Conservation (phyloP, 2,888 invertebrate genomes). For the Oxystoma pomonae region DNA sequence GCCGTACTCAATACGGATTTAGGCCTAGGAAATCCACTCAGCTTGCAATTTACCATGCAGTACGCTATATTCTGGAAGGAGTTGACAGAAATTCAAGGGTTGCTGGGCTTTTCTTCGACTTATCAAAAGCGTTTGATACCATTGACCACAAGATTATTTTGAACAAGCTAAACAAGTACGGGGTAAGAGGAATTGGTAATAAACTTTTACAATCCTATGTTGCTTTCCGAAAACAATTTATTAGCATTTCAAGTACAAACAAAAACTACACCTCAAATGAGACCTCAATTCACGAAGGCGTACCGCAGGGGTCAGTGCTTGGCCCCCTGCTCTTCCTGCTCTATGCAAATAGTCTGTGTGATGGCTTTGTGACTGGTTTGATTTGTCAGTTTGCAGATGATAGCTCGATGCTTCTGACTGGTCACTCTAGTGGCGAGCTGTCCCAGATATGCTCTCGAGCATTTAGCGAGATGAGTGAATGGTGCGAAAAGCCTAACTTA, state of each 20-base stretch:
- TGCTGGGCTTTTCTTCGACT: slow-evolving; percentile 15
- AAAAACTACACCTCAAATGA: background rate
- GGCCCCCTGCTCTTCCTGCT: too few species aligned
- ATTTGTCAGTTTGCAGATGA: background rate
- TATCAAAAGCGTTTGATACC: slow-evolving; percentile 23
- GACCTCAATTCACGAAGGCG: background rate
- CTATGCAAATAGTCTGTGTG: slow-evolving; percentile 1
- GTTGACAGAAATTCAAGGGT: too few species aligned
- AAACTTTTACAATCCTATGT: background rate
- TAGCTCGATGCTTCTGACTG: background rate
- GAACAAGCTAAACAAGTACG: background rate
- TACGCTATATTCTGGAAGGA: background rate
- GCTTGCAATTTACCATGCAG: background rate
- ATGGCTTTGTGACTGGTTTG: background rate
- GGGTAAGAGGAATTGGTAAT: slow-evolving; percentile 1
- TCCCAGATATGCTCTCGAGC: background rate
- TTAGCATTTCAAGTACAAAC: too few species aligned
- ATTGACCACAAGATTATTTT: slow-evolving; percentile 3
- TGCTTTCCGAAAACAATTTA: background rate
- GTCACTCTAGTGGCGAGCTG: too few species aligned
- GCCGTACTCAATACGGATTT: background rate
- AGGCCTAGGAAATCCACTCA: background rate
- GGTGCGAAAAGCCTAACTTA: too few species aligned
- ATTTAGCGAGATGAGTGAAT: background rate
- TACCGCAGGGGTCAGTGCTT: too few species aligned